A percentile compares a stretch with the other conserved stretches of the same genome.
phyloP scores from a whole-genome alignment of 2,113 vertebrate species.

The Notiomystis cincta region DNA sequence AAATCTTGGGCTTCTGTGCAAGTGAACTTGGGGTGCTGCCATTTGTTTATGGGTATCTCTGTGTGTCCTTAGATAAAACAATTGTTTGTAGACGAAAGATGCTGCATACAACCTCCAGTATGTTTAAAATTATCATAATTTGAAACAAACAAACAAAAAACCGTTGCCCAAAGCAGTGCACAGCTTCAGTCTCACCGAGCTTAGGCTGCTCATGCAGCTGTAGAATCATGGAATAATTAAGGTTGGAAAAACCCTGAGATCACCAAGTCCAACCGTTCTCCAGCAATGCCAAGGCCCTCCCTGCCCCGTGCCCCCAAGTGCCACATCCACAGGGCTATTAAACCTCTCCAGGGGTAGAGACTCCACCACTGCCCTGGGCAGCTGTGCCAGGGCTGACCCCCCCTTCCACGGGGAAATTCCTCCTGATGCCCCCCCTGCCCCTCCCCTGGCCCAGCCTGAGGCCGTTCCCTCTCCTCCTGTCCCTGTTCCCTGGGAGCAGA shows the following conservation, averaged over 20 bases:
- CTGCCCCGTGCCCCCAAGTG: neutral
- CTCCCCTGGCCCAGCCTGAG: neutral
- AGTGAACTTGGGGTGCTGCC: neutral
- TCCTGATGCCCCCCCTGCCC: accelerated
- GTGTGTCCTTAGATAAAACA: neutral
- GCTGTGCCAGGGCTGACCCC: neutral
- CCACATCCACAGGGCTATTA: neutral
- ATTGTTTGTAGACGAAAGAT: neutral
- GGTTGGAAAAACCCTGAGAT: neutral
- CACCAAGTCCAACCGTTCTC: accelerated
- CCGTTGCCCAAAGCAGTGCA: neutral
- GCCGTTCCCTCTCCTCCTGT: neutral
- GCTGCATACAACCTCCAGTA: accelerated
- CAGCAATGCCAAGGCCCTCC: neutral
- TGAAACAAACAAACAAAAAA: neutral
- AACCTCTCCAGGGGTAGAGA: neutral
- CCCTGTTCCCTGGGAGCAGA: neutral
- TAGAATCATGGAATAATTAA: neutral
- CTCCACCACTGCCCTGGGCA: neutral
- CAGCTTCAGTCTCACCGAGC: neutral
- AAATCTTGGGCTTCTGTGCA: neutral
- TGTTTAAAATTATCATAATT: neutral
- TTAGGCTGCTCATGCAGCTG: neutral
- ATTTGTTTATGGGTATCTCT: neutral
- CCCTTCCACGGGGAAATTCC: accelerated